These are phyloP conservation scores for Fissipunctia ypsillon DNA, from an alignment of 2,888 invertebrate genomes.

Conservation along the genomic window DNA sequence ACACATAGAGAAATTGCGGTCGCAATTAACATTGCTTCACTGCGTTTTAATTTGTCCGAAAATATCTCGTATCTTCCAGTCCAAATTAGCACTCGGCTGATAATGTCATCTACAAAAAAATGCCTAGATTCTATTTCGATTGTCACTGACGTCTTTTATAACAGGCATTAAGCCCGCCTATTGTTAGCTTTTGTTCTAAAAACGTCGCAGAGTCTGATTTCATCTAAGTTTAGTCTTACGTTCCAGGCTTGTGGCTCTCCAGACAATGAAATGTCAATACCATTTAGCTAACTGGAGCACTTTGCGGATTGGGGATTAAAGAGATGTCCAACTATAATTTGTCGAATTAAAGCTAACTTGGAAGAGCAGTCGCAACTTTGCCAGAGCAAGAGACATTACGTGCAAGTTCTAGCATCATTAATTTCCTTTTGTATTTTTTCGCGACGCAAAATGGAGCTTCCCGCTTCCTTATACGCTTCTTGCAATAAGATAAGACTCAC, in stretches of 20 bases:
- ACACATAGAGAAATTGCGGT: neutral
- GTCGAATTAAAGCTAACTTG: constrained; percentile 41
- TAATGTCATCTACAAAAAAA: constrained; percentile 35
- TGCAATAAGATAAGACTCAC: constrained; percentile 44
- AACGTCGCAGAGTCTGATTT: constrained; percentile 47
- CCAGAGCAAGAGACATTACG: constrained; percentile 33
- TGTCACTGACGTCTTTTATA: constrained; percentile 38
- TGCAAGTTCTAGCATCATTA: constrained; percentile 37
- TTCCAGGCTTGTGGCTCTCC: constrained; percentile 28
- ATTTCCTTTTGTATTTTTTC: constrained; percentile 51
- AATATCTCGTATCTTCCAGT: constrained; percentile 15
- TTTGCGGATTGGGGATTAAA: constrained; percentile 36
- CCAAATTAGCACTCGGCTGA: constrained; percentile 31
- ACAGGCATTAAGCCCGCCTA: constrained; percentile 30
- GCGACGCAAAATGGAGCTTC: constrained; percentile 16
- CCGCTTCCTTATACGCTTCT: constrained; percentile 43
- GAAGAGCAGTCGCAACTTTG: constrained; percentile 42
- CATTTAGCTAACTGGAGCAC: constrained; percentile 37
- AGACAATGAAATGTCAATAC: constrained; percentile 55
- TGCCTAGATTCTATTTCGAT: constrained; percentile 50
- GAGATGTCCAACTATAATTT: constrained; percentile 35
- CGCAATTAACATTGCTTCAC: constrained; percentile 6
- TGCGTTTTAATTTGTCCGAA: constrained; percentile 1
- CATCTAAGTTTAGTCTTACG: constrained; percentile 40
- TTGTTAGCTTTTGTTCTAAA: constrained; percentile 58